A percentile compares a stretch with the other conserved stretches of the same genome.
phyloP scores from a whole-genome alignment of 2,888 invertebrate genomes.

The Pollenia labialis region DNA sequence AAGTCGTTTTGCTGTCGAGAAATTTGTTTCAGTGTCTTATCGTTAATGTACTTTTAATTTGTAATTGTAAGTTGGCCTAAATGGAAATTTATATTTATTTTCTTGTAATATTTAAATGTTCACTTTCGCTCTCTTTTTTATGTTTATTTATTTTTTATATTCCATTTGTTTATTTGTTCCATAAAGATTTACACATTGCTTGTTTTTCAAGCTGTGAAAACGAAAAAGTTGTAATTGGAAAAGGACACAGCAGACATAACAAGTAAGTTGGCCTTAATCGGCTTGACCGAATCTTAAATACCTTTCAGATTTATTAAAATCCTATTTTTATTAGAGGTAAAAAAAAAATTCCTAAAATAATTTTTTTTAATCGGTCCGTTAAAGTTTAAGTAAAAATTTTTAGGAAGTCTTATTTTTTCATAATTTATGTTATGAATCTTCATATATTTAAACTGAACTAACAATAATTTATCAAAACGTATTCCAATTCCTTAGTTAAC shows the following conservation, averaged over 20 bases:
- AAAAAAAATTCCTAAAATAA: too few relatives aligned
- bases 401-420: too few relatives aligned
- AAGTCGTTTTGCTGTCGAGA: constrained; percentile 16
- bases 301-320: too few relatives aligned
- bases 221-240: neutral
- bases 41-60: constrained; percentile 66
- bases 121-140: constrained; percentile 16
- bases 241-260: neutral
- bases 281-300: too few relatives aligned
- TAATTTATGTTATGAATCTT: too few relatives aligned
- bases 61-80: constrained; percentile 65
- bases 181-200: constrained; percentile 44
- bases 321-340: too few relatives aligned
- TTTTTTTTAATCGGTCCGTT: too few relatives aligned
- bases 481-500: too few relatives aligned
- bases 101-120: constrained; percentile 52
- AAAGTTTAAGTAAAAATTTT: too few relatives aligned
- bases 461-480: too few relatives aligned
- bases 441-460: too few relatives aligned
- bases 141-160: neutral
- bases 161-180: constrained; percentile 40
- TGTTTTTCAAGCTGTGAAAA: constrained; percentile 31
- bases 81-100: constrained; percentile 65
- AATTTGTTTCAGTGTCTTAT: constrained; percentile 53
- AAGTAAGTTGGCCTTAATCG: too few relatives aligned